Percentiles rank a stretch among this genome's conserved stretches.
phyloP scores from a whole-genome alignment of 2,888 invertebrate species.

The Rhaphigaster nebulosa region DNA sequence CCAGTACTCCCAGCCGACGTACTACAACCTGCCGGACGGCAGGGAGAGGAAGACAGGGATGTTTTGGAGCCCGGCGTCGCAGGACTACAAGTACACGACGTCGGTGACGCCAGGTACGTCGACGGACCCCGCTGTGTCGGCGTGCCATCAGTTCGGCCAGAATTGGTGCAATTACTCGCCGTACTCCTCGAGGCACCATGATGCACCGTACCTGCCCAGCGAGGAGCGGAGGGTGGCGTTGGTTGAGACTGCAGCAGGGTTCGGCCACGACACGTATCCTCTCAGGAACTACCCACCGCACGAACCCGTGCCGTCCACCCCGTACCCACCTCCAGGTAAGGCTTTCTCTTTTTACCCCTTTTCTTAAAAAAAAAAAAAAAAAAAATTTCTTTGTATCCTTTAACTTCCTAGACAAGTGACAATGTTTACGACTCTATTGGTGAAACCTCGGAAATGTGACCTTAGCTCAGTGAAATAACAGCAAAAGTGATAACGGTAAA shows the following conservation, averaged over 20 bases:
- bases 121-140: constrained; percentile 69
- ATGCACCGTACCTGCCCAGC: constrained; percentile 76
- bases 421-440: constrained; percentile 13
- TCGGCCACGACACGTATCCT: constrained; percentile 81
- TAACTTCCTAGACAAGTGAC: constrained; percentile 16
- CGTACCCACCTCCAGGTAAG: constrained; percentile 85
- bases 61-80: constrained; percentile 79
- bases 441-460: constrained; percentile 8
- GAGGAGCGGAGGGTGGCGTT: constrained; percentile 78
- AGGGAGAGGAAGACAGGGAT: constrained; percentile 62
- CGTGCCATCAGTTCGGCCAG: constrained; percentile 72
- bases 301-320: constrained; percentile 77
- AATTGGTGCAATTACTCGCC: constrained; percentile 80
- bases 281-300: constrained; percentile 81
- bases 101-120: constrained; percentile 66
- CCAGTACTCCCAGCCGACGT: constrained; percentile 80
- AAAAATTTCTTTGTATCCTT: not conserved
- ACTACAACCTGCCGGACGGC: constrained; percentile 78
- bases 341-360: constrained; percentile 48
- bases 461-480: not conserved
- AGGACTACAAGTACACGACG: constrained; percentile 71
- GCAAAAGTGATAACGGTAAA: not conserved
- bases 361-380: constrained; percentile 9
- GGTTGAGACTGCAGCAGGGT: constrained; percentile 74
- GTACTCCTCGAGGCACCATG: constrained; percentile 74